Base-by-base conservation (phyloP, 2,888 invertebrate genomes). In the Ophonus ardosiacus region DNA sequence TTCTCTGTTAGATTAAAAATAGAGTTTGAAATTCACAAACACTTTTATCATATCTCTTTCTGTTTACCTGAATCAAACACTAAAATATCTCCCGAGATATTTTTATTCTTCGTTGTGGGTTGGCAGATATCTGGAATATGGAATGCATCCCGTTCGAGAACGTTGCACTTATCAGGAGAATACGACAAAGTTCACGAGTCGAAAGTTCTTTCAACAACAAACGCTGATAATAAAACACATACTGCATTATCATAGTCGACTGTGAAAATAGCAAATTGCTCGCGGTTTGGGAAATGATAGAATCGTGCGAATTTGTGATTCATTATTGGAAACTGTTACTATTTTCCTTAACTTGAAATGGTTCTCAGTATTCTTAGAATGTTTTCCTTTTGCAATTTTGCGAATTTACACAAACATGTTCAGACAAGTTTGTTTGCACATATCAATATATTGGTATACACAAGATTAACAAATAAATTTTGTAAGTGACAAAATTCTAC, bases 181-280 rank as follows among this genome's bases (percentile, higher is more conserved):
- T 18, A 43, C 63, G 59, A 43, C 82, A 82, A 82, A 82, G 82
- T 82, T 82, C 82, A 82, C 71, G 71, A 82, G 82, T 82, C 82
- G 68, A 82, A 82, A 82, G 82, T 82, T 82, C 82, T 82, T 24
- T 59, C 31, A 40, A 79, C 24, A 59, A 59, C 59, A 79, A 79
- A 76, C 38, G 24, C 21, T 68, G 68, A 68, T 68, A 68, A 68
- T 31, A 31, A 38, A 68, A 68, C 38, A 68, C 31, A 68, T 31
- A 38, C 31, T 38, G 18, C 24, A 68, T 31, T 38, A 15, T 63
- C 63, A 7, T n/a, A 38, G 68, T n/a, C 68, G 68, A 15, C 68
- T 68, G 68, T 15, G 68, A 68, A 68, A 68, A 68, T 68, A 68
- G 68, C 68, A 40, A 68, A 68, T 68, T 68, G 68, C 68, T 38